Evolutionary conservation across 1,140 invertebrate genomes (phyloP).

Genomic region (Leptonema lineaticorne): DNA sequence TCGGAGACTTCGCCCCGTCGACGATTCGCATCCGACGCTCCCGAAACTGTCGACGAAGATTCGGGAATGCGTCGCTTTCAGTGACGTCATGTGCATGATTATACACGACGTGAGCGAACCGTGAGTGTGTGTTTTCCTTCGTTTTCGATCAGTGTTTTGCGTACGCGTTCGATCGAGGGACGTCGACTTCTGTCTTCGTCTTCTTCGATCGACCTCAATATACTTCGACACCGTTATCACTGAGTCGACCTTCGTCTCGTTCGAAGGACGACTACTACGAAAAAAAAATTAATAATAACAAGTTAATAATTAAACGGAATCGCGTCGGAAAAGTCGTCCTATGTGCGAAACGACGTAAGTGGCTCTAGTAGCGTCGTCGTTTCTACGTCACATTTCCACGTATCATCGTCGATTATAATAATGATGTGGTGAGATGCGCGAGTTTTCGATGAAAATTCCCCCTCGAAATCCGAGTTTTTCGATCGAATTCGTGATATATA

Average conservation of each 20-base stretch:
- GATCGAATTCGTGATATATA: too few relatives aligned
- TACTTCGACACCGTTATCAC: not conserved
- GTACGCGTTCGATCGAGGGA: not conserved
- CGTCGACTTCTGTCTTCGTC: not conserved
- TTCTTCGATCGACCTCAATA: too few relatives aligned
- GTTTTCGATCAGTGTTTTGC: constrained; percentile 40
- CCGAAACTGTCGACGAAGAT: constrained; percentile 46
- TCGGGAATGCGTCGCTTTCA: constrained; percentile 57
- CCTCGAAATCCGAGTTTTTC: too few relatives aligned
- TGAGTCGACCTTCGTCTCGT: not conserved
- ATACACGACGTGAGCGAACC: constrained; percentile 53
- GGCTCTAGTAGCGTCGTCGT: too few relatives aligned
- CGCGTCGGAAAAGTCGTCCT: too few relatives aligned
- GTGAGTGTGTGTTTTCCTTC: constrained; percentile 58
- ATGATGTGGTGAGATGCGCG: too few relatives aligned
- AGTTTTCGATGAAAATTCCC: too few relatives aligned
- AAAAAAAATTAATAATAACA: too few relatives aligned
- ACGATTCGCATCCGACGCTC: not conserved
- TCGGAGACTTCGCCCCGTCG: not conserved
- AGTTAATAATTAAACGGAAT: too few relatives aligned
- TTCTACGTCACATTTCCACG: too few relatives aligned
- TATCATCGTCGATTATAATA: too few relatives aligned
- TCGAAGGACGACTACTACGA: not conserved
- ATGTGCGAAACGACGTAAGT: too few relatives aligned
- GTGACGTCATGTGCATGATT: constrained; percentile 59